These are phyloP conservation scores for Anguilla marmorata DNA, from an alignment of 2,797 vertebrate species.

Conservation along the genomic window DNA sequence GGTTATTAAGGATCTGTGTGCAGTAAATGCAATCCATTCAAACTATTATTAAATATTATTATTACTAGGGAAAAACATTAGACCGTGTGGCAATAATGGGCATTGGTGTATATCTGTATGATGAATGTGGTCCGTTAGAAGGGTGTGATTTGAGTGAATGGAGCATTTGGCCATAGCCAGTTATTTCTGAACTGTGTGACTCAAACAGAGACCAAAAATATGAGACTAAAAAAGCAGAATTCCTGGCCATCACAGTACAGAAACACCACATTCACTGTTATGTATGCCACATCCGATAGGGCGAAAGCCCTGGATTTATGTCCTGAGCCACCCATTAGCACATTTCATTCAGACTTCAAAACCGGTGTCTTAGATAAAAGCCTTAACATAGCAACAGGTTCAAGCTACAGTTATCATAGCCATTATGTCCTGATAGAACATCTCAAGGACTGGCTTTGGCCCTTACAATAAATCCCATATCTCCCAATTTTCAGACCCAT, in stretches of 20 bases:
- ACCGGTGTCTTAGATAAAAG: neutral
- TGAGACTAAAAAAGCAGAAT: neutral
- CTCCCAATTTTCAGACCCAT: neutral
- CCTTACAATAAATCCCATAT: neutral
- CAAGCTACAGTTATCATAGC: neutral
- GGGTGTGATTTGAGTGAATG: neutral
- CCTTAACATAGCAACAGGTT: neutral
- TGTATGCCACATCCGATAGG: neutral
- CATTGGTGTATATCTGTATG: neutral
- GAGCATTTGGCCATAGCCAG: neutral
- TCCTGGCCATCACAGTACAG: neutral
- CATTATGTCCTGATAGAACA: neutral
- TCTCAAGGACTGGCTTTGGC: neutral
- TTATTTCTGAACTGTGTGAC: slow-evolving; percentile 22
- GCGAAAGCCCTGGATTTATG: neutral
- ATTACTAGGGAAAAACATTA: neutral
- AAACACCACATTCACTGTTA: neutral
- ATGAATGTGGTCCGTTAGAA: neutral
- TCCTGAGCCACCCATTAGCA: neutral
- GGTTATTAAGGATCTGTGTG: neutral
- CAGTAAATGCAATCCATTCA: neutral
- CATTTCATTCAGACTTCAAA: neutral
- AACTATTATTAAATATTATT: neutral
- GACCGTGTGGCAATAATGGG: neutral
- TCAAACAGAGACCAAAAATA: slow-evolving; percentile 1